These are phyloP conservation scores for Leucopsar rothschildi DNA, from an alignment of 2,113 vertebrate species.

Conservation along the genomic window DNA sequence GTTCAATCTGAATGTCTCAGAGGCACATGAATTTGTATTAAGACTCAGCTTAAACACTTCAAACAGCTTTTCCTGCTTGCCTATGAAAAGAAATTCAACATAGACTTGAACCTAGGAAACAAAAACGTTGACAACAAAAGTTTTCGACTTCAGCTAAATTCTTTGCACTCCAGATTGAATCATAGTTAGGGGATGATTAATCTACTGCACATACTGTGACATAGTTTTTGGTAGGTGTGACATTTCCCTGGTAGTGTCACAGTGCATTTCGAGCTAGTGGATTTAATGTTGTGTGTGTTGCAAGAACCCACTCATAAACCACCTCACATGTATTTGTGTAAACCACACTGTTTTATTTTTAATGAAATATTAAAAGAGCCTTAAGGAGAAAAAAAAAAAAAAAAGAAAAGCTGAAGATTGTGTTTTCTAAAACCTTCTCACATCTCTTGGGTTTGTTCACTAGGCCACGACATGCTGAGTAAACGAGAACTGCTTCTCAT, in stretches of 20 bases:
- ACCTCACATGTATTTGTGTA: rapidly evolving
- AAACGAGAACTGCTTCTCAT: background rate
- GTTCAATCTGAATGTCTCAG: background rate
- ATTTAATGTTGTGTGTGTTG: background rate
- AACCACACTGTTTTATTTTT: background rate
- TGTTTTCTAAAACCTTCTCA: background rate
- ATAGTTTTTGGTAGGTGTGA: background rate
- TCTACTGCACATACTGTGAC: background rate
- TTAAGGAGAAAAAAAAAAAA: background rate
- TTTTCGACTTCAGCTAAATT: background rate
- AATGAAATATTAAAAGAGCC: background rate
- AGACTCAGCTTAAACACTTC: background rate
- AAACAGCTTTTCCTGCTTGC: background rate
- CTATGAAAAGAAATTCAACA: background rate
- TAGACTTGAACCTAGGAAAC: background rate
- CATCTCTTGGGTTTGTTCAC: background rate
- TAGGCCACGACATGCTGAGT: rapidly evolving
- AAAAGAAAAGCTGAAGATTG: background rate
- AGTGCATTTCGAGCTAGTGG: background rate
- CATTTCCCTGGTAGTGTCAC: background rate
- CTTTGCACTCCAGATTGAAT: background rate
- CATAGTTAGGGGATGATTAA: background rate
- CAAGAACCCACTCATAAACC: background rate
- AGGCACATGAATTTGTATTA: background rate
- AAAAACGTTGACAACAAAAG: background rate